Base-by-base conservation (phyloP, 2,888 invertebrate genomes). In the Machimus atricapillus region DNA sequence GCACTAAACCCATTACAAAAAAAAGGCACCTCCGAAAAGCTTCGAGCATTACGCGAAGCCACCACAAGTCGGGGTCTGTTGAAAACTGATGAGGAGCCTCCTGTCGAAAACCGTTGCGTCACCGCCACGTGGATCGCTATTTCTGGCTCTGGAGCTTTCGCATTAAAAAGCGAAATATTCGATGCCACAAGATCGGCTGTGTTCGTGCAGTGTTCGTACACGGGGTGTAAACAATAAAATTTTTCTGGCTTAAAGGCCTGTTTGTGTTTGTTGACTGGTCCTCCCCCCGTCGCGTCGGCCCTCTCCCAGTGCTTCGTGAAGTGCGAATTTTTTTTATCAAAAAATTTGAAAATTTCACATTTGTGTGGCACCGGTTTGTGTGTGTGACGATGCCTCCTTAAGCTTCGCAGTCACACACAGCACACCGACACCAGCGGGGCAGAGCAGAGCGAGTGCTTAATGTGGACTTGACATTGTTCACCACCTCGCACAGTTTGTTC, bases 61-160 rank as follows among this genome's bases (percentile, higher is more conserved):
- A 85, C 85, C 85, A 85, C 85, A 85, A 85, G 85, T 74, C 43
- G 74, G 2, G 85, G 27, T 43, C 9, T 74, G 85, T 85, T n/a
- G 85, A 79, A 46, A 86, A 74, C 66, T 19, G 87, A 87, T 83
- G n/a, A 1, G 34, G 81, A 87, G 77, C 78, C 66, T 73, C 66
- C 74, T 16, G 91, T 91, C 82, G 90, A 90, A 91, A 91, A 90
- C 88, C 83, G 88, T 88, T 90, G 91, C 91, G 91, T 90, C 90
- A 90, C 92, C 92, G 91, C 92, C 92, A 92, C 92, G 92, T 92
- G 92, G 91, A 91, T 76, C 92, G 92, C 92, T 92, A 92, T 92
- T 92, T 92, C 12, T 46, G 16, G 16, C 43, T 14, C 43, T 46
- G 27, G 73, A 85, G 85, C 85, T 85, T 85, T 85, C 74, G 85